These are phyloP conservation scores for Esox masquinongy DNA, from an alignment of 2,797 vertebrate genomes.

Conservation along the genomic window DNA sequence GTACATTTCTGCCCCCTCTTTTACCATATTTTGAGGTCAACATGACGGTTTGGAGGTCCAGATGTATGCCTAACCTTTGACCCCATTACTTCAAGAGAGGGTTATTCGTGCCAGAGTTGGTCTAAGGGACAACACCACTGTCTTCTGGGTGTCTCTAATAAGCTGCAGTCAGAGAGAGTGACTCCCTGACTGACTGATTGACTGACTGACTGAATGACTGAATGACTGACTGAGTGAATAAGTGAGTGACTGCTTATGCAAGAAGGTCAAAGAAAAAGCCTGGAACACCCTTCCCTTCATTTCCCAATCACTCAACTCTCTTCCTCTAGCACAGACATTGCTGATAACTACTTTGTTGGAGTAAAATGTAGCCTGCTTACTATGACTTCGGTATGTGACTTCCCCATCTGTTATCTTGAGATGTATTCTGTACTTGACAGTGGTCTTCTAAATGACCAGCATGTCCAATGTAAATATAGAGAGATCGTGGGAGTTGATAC, in stretches of 20 bases:
- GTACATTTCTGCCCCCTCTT: neutral
- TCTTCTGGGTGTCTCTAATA: neutral
- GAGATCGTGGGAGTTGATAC: neutral
- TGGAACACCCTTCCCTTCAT: too few species aligned
- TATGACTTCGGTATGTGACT: too few species aligned
- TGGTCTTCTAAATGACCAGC: neutral
- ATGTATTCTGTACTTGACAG: too few species aligned
- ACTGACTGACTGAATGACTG: neutral
- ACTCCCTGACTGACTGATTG: neutral
- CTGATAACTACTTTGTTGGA: too few species aligned
- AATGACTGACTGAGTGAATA: neutral
- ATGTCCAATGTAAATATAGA: neutral
- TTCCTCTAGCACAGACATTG: too few species aligned
- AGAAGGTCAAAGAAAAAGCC: neutral
- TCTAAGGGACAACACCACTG: neutral
- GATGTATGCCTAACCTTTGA: conserved; percentile 7
- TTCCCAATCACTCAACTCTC: too few species aligned
- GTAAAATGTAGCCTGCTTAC: too few species aligned
- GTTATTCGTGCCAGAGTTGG: neutral
- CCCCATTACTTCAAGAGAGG: conserved; percentile 4
- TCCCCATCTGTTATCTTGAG: too few species aligned
- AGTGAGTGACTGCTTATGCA: neutral
- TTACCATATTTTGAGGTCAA: neutral
- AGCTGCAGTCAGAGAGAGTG: neutral
- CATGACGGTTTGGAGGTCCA: neutral